Conservation (phyloP, 2,888 invertebrate genomes). For the Rhopalosiphum nymphaeae region DNA sequence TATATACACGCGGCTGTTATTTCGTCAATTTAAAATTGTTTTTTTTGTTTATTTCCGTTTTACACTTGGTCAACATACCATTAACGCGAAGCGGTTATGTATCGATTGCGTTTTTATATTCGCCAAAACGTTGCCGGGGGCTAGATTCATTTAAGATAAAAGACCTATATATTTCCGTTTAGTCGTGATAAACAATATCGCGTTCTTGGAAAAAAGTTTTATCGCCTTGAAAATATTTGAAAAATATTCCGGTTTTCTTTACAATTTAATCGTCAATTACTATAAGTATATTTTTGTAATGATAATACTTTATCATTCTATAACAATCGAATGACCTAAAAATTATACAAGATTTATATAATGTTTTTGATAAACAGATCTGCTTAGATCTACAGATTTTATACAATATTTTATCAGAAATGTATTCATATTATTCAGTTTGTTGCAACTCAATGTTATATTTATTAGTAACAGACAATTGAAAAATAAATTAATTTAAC, state of each 20-base stretch:
- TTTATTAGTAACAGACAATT: neutral
- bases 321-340: neutral
- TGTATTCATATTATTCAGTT: neutral
- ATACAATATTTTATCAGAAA: neutral
- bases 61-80: neutral
- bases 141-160: conserved; percentile 44
- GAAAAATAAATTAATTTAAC: neutral
- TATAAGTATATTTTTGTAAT: neutral
- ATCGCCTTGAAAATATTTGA: neutral
- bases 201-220: neutral
- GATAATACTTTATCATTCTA: neutral
- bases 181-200: neutral
- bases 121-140: conserved; percentile 25
- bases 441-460: neutral
- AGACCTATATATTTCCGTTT: neutral
- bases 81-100: conserved; percentile 2
- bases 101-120: conserved; percentile 39
- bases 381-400: neutral
- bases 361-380: neutral
- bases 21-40: neutral
- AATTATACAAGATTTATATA: neutral
- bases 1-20: neutral
- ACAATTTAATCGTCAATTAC: neutral
- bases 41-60: conserved; percentile 10
- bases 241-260: neutral